Evolutionary conservation across 2,113 vertebrate species (phyloP), one percentile per base, ranked within the genome.

Genomic region (Gavialis gangeticus): DNA sequence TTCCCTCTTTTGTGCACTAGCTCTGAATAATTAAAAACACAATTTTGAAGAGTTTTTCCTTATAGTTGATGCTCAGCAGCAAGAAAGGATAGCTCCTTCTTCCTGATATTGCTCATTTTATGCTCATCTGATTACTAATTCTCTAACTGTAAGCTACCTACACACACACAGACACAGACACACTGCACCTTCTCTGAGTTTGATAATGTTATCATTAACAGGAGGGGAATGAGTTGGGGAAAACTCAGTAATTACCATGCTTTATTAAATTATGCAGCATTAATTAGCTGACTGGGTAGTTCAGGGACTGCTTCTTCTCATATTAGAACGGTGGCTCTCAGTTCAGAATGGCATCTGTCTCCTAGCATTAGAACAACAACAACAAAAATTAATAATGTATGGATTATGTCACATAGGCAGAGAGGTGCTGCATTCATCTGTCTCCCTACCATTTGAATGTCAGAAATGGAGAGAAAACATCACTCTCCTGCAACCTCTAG

Each of bases 191-290:
- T 96, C 79, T 63, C 88, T 91, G 82, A 59, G 30, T 66, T 90
- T 0, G 27, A 95, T 95, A 97, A 88, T 67, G 67, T 93, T 95
- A 94, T 93, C 91, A 83, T 94, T 96, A 95, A 46, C 82, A 89
- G 77, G 69, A 94, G 75, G 67, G 82, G 75, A 91, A 71, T 37
- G 88, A 91, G 89, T 85, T 59, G 57, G 67, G 82, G 57, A 94
- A 88, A 95, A 92, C 18, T 66, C 58, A 87, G 84, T 92, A 96
- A 96, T 96, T 96, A 88, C 58, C 80, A 93, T 93, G 46, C 90
- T 95, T 97, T 96, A 96, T 96, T 97, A 93, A 96, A 97, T 97
- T 96, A 97, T 94, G 88, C 95, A 92, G 92, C 92, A 97, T 95
- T 96, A 96, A 97, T 96, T 97, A 96, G 84, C 84, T 93, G 80